A percentile compares a stretch with the other conserved stretches of the same genome.
Evolutionary conservation across 2,888 invertebrate genomes (phyloP).

Genomic region (Habrosyne pyritoides): DNA sequence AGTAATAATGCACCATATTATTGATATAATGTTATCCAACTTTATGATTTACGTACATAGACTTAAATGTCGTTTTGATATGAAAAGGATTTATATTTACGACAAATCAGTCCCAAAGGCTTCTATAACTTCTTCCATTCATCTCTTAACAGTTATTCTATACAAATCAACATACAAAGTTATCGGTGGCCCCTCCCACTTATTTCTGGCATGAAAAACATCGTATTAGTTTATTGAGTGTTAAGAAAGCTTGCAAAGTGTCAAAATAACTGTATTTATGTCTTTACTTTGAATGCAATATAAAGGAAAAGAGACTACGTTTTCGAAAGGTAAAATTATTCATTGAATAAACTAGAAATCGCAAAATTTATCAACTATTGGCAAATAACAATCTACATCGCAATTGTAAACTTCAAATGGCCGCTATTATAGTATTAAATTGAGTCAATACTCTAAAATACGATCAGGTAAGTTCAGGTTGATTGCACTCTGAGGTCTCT

Average conservation of each 20-base stretch:
- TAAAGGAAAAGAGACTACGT: background rate
- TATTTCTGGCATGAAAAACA: no score
- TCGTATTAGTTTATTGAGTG: no score
- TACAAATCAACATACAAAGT: no score
- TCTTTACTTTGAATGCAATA: background rate
- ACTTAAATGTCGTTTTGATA: no score
- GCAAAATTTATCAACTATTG: background rate
- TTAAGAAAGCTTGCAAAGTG: background rate
- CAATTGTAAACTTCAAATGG: slow-evolving; percentile 1
- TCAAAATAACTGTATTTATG: background rate
- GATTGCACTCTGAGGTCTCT: background rate
- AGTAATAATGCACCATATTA: no score
- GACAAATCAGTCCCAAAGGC: no score
- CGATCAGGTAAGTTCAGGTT: background rate
- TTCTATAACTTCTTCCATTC: no score
- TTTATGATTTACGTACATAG: no score
- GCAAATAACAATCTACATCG: background rate
- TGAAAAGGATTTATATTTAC: no score
- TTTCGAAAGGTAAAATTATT: background rate
- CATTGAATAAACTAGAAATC: background rate
- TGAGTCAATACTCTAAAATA: slow-evolving; percentile 4
- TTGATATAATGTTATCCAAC: no score
- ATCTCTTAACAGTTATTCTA: no score
- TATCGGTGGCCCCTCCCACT: no score
- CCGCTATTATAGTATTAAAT: background rate